A percentile compares a stretch with the other conserved stretches of the same genome.
phyloP scores from a whole-genome alignment of 2,113 vertebrate species.

The Phasianus colchicus region DNA sequence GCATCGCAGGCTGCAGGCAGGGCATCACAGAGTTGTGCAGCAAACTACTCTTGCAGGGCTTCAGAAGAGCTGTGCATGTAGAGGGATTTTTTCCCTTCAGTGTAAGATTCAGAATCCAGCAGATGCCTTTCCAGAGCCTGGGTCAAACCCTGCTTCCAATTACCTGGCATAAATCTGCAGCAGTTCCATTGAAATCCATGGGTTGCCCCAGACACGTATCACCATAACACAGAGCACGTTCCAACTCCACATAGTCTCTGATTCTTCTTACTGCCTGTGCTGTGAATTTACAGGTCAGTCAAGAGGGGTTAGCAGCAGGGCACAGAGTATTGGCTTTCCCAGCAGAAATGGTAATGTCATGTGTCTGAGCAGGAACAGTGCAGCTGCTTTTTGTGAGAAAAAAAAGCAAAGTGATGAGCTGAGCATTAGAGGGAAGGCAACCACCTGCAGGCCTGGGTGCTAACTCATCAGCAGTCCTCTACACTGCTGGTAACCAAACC shows the following conservation, averaged over 20 bases:
- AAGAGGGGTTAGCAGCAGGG: not conserved
- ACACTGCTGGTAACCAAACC: not conserved
- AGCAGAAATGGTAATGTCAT: not conserved
- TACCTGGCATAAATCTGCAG: slow-evolving; percentile 11
- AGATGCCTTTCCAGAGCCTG: not conserved
- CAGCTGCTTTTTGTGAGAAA: not conserved
- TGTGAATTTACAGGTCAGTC: not conserved
- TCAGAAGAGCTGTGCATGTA: not conserved
- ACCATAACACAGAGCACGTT: not conserved
- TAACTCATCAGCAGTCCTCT: not conserved
- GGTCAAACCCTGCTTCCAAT: slow-evolving; percentile 5
- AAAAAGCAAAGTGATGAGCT: not conserved
- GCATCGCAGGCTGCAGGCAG: not conserved
- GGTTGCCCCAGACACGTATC: not conserved
- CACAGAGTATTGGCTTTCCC: not conserved
- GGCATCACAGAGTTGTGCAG: not conserved
- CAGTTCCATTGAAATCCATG: not conserved
- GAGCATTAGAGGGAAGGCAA: not conserved
- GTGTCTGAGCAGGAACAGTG: not conserved
- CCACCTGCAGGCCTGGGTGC: not conserved
- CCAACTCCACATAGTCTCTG: not conserved
- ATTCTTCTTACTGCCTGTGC: slow-evolving; percentile 13
- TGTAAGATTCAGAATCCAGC: not conserved
- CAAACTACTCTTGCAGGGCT: not conserved
- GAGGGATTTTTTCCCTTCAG: not conserved